Evolutionary conservation across 2,113 vertebrate genomes (phyloP).

Genomic region (Aythya baeri): DNA sequence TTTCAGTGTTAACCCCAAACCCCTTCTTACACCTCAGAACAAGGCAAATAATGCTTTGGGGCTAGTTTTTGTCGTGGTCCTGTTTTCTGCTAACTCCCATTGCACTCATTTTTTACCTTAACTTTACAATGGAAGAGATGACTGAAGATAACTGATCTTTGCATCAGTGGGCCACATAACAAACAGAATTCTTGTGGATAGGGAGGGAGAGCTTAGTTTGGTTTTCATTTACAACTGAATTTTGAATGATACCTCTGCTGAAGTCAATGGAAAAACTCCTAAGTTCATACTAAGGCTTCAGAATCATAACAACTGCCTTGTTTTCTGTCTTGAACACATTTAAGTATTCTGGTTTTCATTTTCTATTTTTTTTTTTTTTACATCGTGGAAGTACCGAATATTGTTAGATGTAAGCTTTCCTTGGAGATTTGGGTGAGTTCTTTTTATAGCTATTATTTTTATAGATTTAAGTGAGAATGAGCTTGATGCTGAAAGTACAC

Average conservation of each 20-base stretch:
- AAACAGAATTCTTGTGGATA: not conserved
- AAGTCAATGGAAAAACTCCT: not conserved
- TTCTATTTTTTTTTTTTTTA: not conserved
- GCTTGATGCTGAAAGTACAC: not conserved
- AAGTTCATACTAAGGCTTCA: not conserved
- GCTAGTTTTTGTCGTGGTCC: not conserved
- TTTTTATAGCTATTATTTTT: not conserved
- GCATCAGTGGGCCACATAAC: not conserved
- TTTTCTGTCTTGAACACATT: not conserved
- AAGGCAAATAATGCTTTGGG: not conserved
- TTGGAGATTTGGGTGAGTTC: not conserved
- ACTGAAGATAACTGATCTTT: not conserved
- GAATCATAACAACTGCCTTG: not conserved
- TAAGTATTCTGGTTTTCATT: not conserved
- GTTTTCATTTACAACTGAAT: not conserved
- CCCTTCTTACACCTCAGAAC: not conserved
- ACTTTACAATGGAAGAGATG: not conserved
- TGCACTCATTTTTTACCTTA: not conserved
- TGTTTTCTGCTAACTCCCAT: not conserved
- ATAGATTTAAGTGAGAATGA: not conserved
- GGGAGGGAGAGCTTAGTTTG: not conserved
- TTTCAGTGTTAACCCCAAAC: not conserved
- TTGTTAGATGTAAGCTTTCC: not conserved
- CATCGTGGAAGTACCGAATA: not conserved
- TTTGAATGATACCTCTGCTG: not conserved